Evolutionary conservation across 2,888 invertebrate species (phyloP).

Genomic region (Plusia festucae): DNA sequence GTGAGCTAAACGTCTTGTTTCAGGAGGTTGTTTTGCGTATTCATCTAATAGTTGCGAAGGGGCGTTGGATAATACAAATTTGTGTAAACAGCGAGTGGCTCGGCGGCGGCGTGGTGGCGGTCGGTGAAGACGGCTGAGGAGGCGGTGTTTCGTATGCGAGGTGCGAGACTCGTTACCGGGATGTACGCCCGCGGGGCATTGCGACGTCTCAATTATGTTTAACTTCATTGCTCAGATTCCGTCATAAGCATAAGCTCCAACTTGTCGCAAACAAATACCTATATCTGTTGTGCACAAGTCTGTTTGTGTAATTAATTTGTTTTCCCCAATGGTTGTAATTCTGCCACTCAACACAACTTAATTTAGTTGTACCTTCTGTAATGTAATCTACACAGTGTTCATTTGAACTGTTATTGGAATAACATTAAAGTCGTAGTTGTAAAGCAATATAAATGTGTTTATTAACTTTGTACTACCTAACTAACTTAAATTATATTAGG

Average conservation of each 20-base stretch:
- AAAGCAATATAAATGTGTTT: neutral
- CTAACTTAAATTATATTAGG: too few species aligned
- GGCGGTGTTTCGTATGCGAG: conserved; percentile 74
- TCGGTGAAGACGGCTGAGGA: conserved; percentile 43
- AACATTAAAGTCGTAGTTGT: conserved; percentile 13
- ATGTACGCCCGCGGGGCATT: conserved; percentile 75
- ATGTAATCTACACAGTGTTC: conserved; percentile 61
- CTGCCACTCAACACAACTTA: conserved; percentile 61
- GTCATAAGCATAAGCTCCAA: conserved; percentile 74
- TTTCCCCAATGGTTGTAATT: conserved; percentile 66
- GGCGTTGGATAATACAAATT: conserved; percentile 57
- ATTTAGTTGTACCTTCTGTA: conserved; percentile 63
- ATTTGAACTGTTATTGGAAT: conserved; percentile 51
- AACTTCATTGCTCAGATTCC: conserved; percentile 80
- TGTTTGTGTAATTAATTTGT: conserved; percentile 76
- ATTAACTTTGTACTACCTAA: too few species aligned
- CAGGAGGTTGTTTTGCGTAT: conserved; percentile 23
- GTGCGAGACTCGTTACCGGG: conserved; percentile 77
- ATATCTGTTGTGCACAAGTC: conserved; percentile 54
- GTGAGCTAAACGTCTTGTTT: conserved; percentile 20
- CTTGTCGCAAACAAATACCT: conserved; percentile 61
- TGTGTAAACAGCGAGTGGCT: conserved; percentile 63
- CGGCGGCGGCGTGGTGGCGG: conserved; percentile 20
- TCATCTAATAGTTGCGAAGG: conserved; percentile 34
- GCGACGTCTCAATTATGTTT: conserved; percentile 83